phyloP scores from a whole-genome alignment of 2,797 vertebrate species.

The Heliangelus exortis region DNA sequence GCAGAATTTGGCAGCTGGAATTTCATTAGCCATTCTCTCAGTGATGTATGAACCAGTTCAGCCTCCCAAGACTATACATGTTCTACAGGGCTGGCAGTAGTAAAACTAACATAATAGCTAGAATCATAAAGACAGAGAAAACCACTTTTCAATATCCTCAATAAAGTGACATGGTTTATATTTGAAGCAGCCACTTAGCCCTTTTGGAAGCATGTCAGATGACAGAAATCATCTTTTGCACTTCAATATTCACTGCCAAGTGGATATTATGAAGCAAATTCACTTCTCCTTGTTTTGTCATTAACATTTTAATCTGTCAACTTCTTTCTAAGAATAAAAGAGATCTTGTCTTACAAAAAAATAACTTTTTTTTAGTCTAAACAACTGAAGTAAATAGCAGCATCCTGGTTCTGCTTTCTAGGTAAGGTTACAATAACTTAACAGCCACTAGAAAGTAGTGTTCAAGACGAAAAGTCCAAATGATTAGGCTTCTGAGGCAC shows the following conservation, averaged over 20 bases:
- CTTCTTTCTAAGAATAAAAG: neutral
- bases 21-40: conserved; percentile 16
- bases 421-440: neutral
- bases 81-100: neutral
- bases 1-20: conserved; percentile 12
- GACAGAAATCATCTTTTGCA: neutral
- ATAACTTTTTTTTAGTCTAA: neutral
- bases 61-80: neutral
- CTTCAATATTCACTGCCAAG: neutral
- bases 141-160: neutral
- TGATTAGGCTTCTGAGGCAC: neutral
- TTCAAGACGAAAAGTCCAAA: neutral
- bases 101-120: neutral
- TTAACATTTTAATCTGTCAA: neutral
- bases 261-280: neutral
- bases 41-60: neutral
- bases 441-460: neutral
- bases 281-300: neutral
- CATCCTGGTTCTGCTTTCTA: conserved; percentile 7
- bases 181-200: neutral
- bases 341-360: neutral
- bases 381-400: neutral
- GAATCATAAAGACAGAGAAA: neutral
- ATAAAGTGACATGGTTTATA: neutral
- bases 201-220: neutral